Percentiles rank a stretch among this genome's conserved stretches.
These are phyloP conservation scores for Drosophila punjabiensis DNA, from an alignment of 1,140 invertebrate genomes.

Conservation along the genomic window DNA sequence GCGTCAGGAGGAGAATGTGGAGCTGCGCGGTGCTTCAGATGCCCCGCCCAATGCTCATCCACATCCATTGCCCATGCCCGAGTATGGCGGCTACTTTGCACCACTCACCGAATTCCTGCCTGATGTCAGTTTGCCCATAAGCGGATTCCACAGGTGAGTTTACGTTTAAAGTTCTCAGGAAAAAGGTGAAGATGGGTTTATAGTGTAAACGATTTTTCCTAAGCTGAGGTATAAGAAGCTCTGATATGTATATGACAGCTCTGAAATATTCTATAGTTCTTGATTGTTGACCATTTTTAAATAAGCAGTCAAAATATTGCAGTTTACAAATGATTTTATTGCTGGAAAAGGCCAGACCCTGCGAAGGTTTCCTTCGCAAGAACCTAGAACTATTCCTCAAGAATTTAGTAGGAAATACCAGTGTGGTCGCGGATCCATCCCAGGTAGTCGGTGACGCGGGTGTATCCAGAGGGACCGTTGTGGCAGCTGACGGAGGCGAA, in stretches of 20 bases:
- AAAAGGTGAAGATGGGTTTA: neutral
- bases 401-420: conserved; percentile 53
- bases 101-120: conserved; percentile 97
- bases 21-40: conserved; percentile 77
- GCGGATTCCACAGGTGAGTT: conserved; percentile 96
- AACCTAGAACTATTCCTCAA: neutral
- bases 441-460: conserved; percentile 44
- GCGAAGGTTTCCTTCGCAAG: neutral
- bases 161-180: neutral
- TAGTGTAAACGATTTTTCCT: neutral
- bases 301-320: neutral
- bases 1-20: conserved; percentile 82
- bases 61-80: conserved; percentile 98
- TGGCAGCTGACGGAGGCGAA: conserved; percentile 18
- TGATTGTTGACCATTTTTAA: no score
- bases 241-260: no score
- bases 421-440: conserved; percentile 46
- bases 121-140: conserved; percentile 95
- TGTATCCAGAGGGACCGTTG: conserved; percentile 37
- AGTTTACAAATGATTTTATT: conserved; percentile 19
- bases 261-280: neutral
- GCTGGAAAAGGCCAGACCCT: neutral
- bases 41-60: conserved; percentile 89
- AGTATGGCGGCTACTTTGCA: conserved; percentile 99
- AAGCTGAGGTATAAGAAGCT: no score